Evolutionary conservation across 2,113 vertebrate genomes (phyloP), one percentile per base, ranked within the genome.

Genomic region (Lepisosteus oculatus): DNA sequence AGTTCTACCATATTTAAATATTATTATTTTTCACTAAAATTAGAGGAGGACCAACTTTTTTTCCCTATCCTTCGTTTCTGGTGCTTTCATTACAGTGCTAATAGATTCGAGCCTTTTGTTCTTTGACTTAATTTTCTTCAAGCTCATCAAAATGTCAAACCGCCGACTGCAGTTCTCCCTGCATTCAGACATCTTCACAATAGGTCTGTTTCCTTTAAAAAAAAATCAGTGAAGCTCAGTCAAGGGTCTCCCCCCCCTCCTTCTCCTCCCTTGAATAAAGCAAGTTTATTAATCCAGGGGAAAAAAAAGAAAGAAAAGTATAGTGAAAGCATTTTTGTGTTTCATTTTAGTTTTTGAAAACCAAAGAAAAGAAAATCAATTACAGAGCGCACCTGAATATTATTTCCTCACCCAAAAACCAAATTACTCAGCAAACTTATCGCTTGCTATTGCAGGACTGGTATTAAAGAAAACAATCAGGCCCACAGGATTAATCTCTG

Each of bases 341-440:
- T 91, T 93, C 93, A 87, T 87, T 87, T 87, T 89, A 85, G 86
- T 80, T 80, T 93, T 93, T 93, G 87, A 93, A 95, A 94, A 93
- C 92, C 88, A 86, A 92, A 95, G 93, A 93, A 95, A 93, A 90
- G 86, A 93, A 94, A 98, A 98, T 98, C 96, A 99, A 99, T 99
- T 98, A 98, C 93, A 90, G 93, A 90, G 90, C 92, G 93, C 94
- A 98, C 97, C 96, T 98, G 95, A 97, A 98, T 97, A 97, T 97
- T 97, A 97, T 97, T 97, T 95, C 90, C 93, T 93, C 93, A 94
- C 92, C 91, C 79, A 92, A 91, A 99, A 98, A 95, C 93, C 95
- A 98, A 98, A 99, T 99, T 98, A 99, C 97, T 99, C 96, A 96
- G 96, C 95, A 99, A 97, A 99, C 96, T 98, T 98, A 99, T 99